phyloP scores from a whole-genome alignment of 2,113 vertebrate genomes.

The Peucedramus taeniatus region DNA sequence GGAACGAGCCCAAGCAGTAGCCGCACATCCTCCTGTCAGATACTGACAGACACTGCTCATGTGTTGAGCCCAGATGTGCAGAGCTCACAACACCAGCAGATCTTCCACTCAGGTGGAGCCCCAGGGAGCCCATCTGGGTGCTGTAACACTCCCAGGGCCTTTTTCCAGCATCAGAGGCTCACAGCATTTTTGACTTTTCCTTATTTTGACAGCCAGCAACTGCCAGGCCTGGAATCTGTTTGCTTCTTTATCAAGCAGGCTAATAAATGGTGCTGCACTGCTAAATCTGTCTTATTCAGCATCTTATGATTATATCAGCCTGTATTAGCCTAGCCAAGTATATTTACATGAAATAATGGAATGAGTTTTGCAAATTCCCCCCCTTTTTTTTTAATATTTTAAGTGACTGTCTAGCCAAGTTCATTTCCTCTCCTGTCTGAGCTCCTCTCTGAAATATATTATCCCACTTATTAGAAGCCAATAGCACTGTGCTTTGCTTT shows the following conservation, averaged over 20 bases:
- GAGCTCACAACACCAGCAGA: not conserved
- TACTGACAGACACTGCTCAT: not conserved
- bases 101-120: not conserved
- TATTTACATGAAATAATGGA: conserved; percentile 60
- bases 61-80: not conserved
- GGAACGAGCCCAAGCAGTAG: not conserved
- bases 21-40: not conserved
- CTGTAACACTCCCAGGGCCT: not conserved
- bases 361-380: conserved; percentile 20
- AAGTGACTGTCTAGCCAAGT: conserved; percentile 62
- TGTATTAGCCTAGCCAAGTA: conserved; percentile 29
- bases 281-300: conserved; percentile 8
- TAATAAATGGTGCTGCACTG: not conserved
- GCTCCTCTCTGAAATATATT: conserved; percentile 46
- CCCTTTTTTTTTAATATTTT: not conserved
- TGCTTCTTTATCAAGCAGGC: not conserved
- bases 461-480: conserved; percentile 42
- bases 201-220: not conserved
- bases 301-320: conserved; percentile 21
- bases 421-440: conserved; percentile 66
- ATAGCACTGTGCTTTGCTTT: conserved; percentile 1
- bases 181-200: not conserved
- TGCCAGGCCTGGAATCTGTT: not conserved
- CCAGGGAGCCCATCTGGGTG: not conserved
- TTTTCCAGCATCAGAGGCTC: not conserved